Conservation (phyloP, 1,140 invertebrate species). For the Maniola jurtina region DNA sequence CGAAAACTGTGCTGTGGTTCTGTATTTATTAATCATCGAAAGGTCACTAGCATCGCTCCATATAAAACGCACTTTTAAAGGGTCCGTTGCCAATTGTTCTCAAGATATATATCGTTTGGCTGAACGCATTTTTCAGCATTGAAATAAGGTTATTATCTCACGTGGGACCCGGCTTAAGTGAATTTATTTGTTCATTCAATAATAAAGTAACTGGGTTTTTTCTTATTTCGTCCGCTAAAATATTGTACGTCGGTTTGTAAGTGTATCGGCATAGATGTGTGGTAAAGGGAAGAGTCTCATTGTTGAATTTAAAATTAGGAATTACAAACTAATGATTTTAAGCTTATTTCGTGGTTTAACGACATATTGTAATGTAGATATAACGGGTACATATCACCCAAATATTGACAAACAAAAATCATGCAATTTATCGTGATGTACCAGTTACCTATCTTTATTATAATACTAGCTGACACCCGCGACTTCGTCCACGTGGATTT, state of each 20-base stretch:
- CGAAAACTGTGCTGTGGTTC: background rate
- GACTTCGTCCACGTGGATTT: no score
- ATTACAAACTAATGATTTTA: no score
- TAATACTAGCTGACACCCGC: no score
- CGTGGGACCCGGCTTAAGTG: slow-evolving; percentile 51
- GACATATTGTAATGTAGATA: no score
- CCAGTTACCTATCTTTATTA: no score
- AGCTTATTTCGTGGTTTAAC: no score
- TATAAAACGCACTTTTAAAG: slow-evolving; percentile 35
- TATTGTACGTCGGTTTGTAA: slow-evolving; percentile 54
- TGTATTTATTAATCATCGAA: slow-evolving; percentile 40
- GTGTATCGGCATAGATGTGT: slow-evolving; percentile 43
- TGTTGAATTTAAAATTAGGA: no score
- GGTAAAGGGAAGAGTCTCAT: slow-evolving; percentile 6
- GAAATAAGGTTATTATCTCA: slow-evolving; percentile 66
- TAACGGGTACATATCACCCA: no score
- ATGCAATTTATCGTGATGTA: no score
- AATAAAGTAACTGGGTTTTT: slow-evolving; percentile 56
- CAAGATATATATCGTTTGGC: slow-evolving; percentile 43
- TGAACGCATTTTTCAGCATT: slow-evolving; percentile 48
- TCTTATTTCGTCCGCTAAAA: slow-evolving; percentile 54
- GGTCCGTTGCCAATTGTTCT: slow-evolving; percentile 43
- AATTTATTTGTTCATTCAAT: slow-evolving; percentile 68
- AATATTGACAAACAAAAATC: no score
- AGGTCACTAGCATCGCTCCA: slow-evolving; percentile 41